Conservation (phyloP, 92 coral and sea anemone species). For the Diadumene lineata region DNA sequence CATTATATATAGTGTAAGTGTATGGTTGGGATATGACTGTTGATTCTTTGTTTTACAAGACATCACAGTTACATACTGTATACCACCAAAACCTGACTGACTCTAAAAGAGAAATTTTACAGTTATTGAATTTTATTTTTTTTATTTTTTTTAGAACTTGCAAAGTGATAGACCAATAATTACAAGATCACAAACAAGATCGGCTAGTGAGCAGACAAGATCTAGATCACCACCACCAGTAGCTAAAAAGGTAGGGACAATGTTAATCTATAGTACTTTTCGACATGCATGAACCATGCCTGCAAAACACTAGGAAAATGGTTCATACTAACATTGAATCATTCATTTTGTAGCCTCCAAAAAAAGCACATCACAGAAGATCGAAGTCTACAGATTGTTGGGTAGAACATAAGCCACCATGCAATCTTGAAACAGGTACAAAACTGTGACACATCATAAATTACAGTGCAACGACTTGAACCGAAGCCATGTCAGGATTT, state of each 20-base stretch:
- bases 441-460: too few relatives aligned
- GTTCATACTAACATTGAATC: too few relatives aligned
- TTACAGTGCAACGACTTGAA: too few relatives aligned
- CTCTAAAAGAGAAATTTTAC: too few relatives aligned
- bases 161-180: conserved; percentile 60
- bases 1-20: not conserved
- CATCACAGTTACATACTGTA: too few relatives aligned
- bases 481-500: too few relatives aligned
- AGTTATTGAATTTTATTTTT: too few relatives aligned
- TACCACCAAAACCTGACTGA: too few relatives aligned
- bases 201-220: conserved; percentile 41
- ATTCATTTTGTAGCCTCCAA: conserved; percentile 69
- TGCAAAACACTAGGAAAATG: too few relatives aligned
- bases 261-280: too few relatives aligned
- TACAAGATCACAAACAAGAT: conserved; percentile 64
- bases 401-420: conserved; percentile 93
- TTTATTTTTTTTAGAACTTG: conserved; percentile 58
- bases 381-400: conserved; percentile 92
- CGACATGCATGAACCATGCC: too few relatives aligned
- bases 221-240: conserved; percentile 93
- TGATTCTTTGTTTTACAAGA: too few relatives aligned
- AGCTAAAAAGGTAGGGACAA: conserved; percentile 82
- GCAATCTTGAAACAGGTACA: conserved; percentile 92
- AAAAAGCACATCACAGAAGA: conserved; percentile 84
- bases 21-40: not conserved